Percentiles rank a stretch among this genome's conserved stretches.
These are phyloP conservation scores for Platysternon megacephalum DNA, from an alignment of 2,113 vertebrate species.

Conservation along the genomic window DNA sequence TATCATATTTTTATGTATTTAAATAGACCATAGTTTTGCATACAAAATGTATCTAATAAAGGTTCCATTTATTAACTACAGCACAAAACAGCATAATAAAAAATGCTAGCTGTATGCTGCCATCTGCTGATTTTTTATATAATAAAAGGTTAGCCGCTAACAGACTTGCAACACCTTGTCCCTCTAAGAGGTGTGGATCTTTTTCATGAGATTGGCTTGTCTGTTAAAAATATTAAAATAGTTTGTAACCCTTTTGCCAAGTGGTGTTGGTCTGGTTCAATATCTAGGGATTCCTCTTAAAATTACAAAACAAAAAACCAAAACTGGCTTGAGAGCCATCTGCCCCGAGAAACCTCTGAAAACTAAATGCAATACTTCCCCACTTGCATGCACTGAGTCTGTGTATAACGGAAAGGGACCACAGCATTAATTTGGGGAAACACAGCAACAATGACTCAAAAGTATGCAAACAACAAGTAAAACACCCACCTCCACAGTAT, in stretches of 20 bases:
- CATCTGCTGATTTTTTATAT: conserved; percentile 43
- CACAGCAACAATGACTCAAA: neutral
- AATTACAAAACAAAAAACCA: neutral
- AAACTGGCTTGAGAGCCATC: neutral
- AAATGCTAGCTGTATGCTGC: conserved; percentile 57
- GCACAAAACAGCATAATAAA: neutral
- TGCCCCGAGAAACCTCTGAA: neutral
- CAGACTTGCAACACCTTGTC: neutral
- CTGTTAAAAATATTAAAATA: neutral
- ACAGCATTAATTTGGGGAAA: neutral
- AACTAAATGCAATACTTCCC: neutral
- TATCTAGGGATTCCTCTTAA: neutral
- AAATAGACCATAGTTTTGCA: conserved; percentile 10
- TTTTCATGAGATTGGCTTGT: neutral
- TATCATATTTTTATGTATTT: neutral
- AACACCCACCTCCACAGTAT: neutral
- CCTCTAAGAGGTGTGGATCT: accelerated
- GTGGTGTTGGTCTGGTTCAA: neutral
- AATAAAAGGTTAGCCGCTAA: neutral
- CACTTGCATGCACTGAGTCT: neutral
- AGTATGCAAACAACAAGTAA: neutral
- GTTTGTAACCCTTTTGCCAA: neutral
- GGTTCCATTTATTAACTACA: neutral
- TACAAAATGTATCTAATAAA: neutral
- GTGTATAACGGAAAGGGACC: neutral